Conservation (phyloP, 2,888 invertebrate species). For the Aleiodes leptofemur region DNA sequence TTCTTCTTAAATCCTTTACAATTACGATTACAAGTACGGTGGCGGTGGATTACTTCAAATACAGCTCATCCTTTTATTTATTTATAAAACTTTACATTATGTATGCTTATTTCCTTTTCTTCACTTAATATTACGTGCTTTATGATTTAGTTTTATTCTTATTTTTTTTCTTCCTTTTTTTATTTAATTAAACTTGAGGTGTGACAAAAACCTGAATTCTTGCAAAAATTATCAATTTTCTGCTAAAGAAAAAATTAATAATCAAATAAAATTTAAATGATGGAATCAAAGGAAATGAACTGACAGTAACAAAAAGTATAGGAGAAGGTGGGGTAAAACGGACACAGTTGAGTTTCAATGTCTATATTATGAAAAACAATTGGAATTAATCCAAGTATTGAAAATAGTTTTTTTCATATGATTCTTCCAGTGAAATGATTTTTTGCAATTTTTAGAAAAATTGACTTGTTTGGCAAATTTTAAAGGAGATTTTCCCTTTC, state of each 20-base stretch:
- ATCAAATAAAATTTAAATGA: too few relatives aligned
- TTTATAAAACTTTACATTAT: conserved; percentile 56
- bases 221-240: too few relatives aligned
- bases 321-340: too few relatives aligned
- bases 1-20: conserved; percentile 52
- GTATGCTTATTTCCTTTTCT: conserved; percentile 45
- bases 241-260: too few relatives aligned
- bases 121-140: conserved; percentile 51
- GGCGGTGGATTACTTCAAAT: conserved; percentile 72
- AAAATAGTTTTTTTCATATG: too few relatives aligned
- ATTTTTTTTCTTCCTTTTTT: conserved; percentile 44
- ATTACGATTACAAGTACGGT: conserved; percentile 70
- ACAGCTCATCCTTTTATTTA: conserved; percentile 64
- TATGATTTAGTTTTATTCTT: conserved; percentile 65
- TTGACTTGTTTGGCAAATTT: too few relatives aligned
- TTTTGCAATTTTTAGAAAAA: too few relatives aligned
- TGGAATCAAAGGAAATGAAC: too few relatives aligned
- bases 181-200: conserved; percentile 71
- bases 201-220: conserved; percentile 72
- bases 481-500: too few relatives aligned
- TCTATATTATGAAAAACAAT: too few relatives aligned
- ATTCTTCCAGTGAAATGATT: too few relatives aligned
- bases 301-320: neutral
- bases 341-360: neutral
- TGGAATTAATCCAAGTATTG: too few relatives aligned